Evolutionary conservation across 2,113 vertebrate species (phyloP), one percentile per base, ranked within the genome.

Genomic region (Limanda limanda): DNA sequence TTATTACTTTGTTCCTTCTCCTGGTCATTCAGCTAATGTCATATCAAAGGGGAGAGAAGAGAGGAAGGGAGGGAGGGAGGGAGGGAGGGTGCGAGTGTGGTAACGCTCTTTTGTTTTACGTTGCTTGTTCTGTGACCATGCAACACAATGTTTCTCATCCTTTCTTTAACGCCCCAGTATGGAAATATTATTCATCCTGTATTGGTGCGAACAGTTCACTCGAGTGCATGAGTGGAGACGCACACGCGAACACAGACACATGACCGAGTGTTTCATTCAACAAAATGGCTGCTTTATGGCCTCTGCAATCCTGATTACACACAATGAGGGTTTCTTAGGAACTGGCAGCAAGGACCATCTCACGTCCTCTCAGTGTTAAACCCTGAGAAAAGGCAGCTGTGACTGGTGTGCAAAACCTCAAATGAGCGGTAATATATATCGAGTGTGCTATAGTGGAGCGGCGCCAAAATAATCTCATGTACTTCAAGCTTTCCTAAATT

Each of bases 1-100:
- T 78, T 76, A 70, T 83, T 75, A 64, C 52, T 80, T 66, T 64
- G 72, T 58, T 79, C 82, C 70, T 51, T 79, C 77, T 77, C 55
- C 66, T 75, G 76, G 75, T 82, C 77, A 70, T 64, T 73, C 67
- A 47, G 76, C 66, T 81, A 52, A 74, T 85, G 68, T 58, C 68
- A 57, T 62, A 79, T 76, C 52, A 81, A 79, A 79, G 58, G 51
- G 40, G 35, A 4, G 60, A 60, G 48, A 15, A 40, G 27, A 12
- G 45, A 8, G 12, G 31, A 15, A 14, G 20, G 42, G 18, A 18
- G 20, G 35, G 40, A 4, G 68, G 17, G 47, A 14, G 20, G 42
- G 18, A 18, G 20, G 35, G 40, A 4, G 68, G 17, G 47, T n/a
- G 45, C 1, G 35, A 27, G 66, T 5, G 42, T 24, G 2, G 14